Percentiles rank a stretch among this genome's conserved stretches.
Conservation (phyloP, 2,888 invertebrate genomes). For the Drosophila pegasa region DNA sequence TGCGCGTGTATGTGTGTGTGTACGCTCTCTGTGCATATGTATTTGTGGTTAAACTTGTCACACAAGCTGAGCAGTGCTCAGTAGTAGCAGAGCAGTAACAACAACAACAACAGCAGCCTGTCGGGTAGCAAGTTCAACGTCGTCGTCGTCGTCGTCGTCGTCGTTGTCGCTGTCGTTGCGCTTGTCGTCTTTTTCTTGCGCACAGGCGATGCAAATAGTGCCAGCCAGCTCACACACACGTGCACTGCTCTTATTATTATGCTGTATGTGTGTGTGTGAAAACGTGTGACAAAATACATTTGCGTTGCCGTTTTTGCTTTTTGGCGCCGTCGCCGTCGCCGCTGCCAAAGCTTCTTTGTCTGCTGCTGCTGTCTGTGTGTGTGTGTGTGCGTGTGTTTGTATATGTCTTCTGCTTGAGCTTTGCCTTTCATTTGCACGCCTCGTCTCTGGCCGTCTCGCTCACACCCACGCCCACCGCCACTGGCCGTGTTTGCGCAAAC, state of each 20-base stretch:
- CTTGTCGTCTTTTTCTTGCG: constrained; percentile 76
- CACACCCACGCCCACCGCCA: constrained; percentile 47
- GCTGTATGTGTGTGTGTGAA: constrained; percentile 26
- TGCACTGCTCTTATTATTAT: constrained; percentile 22
- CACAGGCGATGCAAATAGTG: constrained; percentile 59
- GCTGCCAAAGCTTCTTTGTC: constrained; percentile 64
- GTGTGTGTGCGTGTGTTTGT: constrained; percentile 28
- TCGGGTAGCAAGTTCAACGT: constrained; percentile 57
- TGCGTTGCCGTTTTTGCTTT: constrained; percentile 78
- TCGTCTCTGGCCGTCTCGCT: constrained; percentile 62
- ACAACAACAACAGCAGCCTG: constrained; percentile 31
- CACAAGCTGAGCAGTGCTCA: constrained; percentile 69
- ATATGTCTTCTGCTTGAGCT: constrained; percentile 63
- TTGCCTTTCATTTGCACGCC: constrained; percentile 74
- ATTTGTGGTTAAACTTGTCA: constrained; percentile 82
- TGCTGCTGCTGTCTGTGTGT: constrained; percentile 32
- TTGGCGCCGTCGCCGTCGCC: constrained; percentile 63
- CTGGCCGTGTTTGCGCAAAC: constrained; percentile 65
- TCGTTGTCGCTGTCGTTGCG: constrained; percentile 36
- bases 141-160: constrained; percentile 28
- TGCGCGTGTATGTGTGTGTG: constrained; percentile 30
- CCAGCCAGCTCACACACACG: constrained; percentile 62
- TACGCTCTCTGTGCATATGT: constrained; percentile 46
- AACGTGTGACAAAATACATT: constrained; percentile 78
- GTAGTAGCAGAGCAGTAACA: constrained; percentile 27